Evolutionary conservation across 2,797 vertebrate species (phyloP), one percentile per base, ranked within the genome.

Genomic region (Clarias laeviceps): DNA sequence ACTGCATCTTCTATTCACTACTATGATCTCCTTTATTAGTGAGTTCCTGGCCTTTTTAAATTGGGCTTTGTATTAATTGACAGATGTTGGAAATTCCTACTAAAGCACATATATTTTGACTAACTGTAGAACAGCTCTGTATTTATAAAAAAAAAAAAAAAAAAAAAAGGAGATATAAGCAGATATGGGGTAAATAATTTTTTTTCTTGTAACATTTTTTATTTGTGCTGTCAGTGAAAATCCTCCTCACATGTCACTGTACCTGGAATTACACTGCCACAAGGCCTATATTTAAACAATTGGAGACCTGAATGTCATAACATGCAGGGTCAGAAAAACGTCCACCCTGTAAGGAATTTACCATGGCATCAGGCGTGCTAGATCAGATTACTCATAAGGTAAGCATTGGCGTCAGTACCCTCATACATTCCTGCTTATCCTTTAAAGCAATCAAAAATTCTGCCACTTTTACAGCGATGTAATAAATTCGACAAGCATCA

Each of bases 401-500:
- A 24, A 22, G 29, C 5, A 22, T 2, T 24, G 40, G 70, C 20
- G 2, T 62, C 59, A 65, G 27, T n/a, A 5, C 27, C 18, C 22
- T 77, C 73, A 40, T 50, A 14, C 24, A 20, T 34, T 77, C 82
- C 62, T 66, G 50, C 20, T 83, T 64, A 45, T 27, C 12, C 61
- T 56, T 74, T 57, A 77, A 34, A 57, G 20, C 18, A 14, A 32
- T 68, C 40, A 24, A 54, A 11, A 64, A 40, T 11, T 64, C 24
- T 5, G 1, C 0, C 50, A 61, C 50, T 56, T 65, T 62, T 20
- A 27, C 15, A 78, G 34, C 17, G 37, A 68, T 78, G 14, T 84
- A 64, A 66, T 68, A 11, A 34, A 68, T 59, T 78, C 22, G 11
- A 84, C 45, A 22, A 27, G 62, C 59, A 65, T n/a, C 69, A 72